Conservation (phyloP, 2,797 vertebrate species). For the Antrozous pallidus region DNA sequence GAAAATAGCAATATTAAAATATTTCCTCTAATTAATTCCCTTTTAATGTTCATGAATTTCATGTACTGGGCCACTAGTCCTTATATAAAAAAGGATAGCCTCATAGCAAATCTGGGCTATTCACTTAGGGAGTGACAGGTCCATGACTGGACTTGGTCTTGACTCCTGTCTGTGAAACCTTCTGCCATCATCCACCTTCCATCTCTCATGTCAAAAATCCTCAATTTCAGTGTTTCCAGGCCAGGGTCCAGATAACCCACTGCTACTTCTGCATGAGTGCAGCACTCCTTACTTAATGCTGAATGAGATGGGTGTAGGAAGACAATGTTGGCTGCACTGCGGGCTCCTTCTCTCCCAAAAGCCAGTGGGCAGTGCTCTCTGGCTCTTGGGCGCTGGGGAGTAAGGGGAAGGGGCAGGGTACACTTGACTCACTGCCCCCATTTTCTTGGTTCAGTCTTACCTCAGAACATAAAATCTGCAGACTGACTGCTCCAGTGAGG, state of each 20-base stretch:
- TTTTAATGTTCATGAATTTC: too few relatives aligned
- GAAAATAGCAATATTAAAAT: too few relatives aligned
- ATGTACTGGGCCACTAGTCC: too few relatives aligned
- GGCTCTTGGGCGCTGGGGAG: not conserved
- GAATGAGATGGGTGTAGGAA: not conserved
- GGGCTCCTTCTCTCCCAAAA: not conserved
- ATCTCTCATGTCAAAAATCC: not conserved
- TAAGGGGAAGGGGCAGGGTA: too few relatives aligned
- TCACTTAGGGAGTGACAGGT: not conserved
- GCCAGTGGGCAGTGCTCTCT: not conserved
- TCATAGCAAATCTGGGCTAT: not conserved
- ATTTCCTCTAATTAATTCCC: too few relatives aligned
- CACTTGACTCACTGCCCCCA: not conserved
- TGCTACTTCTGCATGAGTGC: not conserved
- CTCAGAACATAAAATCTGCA: not conserved
- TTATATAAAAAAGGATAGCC: not conserved
- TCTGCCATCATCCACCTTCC: not conserved
- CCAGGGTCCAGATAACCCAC: not conserved
- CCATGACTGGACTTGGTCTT: not conserved
- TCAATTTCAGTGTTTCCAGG: not conserved
- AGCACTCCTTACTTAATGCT: not conserved
- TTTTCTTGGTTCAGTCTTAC: not conserved
- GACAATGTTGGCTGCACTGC: not conserved
- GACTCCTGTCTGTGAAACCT: not conserved
- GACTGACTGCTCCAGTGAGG: not conserved